Evolutionary conservation across 2,888 invertebrate species (phyloP).

Genomic region (Drosophila eohydei): DNA sequence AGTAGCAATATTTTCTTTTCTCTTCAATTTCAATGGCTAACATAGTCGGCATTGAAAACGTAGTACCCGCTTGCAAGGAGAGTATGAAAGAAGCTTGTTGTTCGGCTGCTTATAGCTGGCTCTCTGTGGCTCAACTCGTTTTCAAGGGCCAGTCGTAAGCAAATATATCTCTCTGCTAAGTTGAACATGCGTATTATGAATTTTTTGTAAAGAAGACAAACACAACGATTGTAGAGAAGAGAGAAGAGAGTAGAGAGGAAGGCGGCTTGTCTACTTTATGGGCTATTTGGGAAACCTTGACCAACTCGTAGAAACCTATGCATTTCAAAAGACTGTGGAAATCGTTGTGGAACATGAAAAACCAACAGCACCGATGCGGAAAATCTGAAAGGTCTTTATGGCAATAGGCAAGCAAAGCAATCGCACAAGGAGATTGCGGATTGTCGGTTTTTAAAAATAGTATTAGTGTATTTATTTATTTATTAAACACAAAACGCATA

Average conservation of each 20-base stretch:
- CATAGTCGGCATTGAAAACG: background rate
- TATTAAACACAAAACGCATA: conserved; percentile 46
- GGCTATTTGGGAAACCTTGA: conserved; percentile 69
- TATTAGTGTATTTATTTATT: conserved; percentile 48
- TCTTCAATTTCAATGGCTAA: background rate
- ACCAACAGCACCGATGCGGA: conserved; percentile 63
- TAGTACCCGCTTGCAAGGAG: conserved; percentile 1
- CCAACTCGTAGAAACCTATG: conserved; percentile 70
- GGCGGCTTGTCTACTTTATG: conserved; percentile 54
- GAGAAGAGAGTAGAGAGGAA: conserved; percentile 42
- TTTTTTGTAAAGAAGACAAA: conserved; percentile 44
- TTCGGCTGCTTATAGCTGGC: background rate
- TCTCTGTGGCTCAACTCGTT: conserved; percentile 40
- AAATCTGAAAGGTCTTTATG: conserved; percentile 69
- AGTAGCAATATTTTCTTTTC: background rate
- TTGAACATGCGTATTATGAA: conserved; percentile 62
- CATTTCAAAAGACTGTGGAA: conserved; percentile 64
- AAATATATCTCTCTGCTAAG: conserved; percentile 35
- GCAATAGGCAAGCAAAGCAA: conserved; percentile 10
- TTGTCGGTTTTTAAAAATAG: conserved; percentile 33
- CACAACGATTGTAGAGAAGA: conserved; percentile 42
- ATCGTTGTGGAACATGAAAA: conserved; percentile 42
- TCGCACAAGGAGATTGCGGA: conserved; percentile 47
- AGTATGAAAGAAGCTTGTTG: conserved; percentile 30
- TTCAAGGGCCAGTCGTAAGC: conserved; percentile 56